Conservation (phyloP, 2,113 vertebrate genomes). For the Prinia subflava region DNA sequence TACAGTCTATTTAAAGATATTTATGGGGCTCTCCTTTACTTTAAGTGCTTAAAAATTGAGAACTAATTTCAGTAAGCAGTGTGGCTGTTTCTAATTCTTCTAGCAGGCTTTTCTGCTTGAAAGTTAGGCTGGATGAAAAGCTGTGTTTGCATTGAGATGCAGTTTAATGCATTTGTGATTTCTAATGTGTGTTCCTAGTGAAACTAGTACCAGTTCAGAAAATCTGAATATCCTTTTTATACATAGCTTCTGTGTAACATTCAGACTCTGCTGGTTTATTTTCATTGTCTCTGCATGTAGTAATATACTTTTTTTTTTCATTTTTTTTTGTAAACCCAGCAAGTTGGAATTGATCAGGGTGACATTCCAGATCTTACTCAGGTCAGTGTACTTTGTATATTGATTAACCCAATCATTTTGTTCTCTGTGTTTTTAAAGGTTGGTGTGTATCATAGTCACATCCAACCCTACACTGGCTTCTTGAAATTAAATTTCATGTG, state of each 20-base stretch:
- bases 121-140: not conserved
- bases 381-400: constrained; percentile 85
- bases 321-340: constrained; percentile 82
- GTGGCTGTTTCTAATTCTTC: not conserved
- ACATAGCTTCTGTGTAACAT: not conserved
- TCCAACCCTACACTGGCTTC: not conserved
- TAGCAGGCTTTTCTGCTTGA: not conserved
- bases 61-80: not conserved
- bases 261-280: not conserved
- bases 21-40: not conserved
- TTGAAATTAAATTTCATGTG: not conserved
- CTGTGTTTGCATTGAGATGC: not conserved
- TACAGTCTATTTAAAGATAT: not conserved
- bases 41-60: not conserved
- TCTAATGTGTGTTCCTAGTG: not conserved
- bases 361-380: constrained; percentile 92
- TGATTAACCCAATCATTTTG: constrained; percentile 58
- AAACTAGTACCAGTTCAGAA: not conserved
- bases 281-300: constrained; percentile 31
- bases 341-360: constrained; percentile 93
- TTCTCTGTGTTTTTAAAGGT: not conserved
- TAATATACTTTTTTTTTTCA: constrained; percentile 3
- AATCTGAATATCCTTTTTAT: not conserved
- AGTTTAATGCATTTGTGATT: not conserved
- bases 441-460: not conserved